Percentiles rank a stretch among this genome's conserved stretches.
phyloP scores from a whole-genome alignment of 2,888 invertebrate species.

The Allolobophora icterica region DNA sequence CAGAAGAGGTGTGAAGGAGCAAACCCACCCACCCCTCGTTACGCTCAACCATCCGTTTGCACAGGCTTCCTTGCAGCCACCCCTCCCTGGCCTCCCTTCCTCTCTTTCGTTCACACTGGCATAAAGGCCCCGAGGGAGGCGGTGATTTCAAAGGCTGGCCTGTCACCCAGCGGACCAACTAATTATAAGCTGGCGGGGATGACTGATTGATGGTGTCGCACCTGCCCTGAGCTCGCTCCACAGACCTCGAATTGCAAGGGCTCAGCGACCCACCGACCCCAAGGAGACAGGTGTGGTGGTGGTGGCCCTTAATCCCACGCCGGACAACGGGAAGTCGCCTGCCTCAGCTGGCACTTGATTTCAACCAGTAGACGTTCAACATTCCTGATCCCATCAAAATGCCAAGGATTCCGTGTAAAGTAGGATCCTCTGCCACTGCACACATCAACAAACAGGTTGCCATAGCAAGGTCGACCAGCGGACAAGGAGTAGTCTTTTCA shows the following conservation, averaged over 20 bases:
- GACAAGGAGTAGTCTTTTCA: too few relatives aligned
- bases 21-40: not conserved
- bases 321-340: not conserved
- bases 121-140: not conserved
- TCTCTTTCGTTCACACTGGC: not conserved
- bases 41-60: not conserved
- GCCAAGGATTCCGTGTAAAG: not conserved
- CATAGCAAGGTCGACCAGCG: too few relatives aligned
- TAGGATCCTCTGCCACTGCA: too few relatives aligned
- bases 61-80: not conserved
- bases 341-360: too few relatives aligned
- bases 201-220: conserved; percentile 13
- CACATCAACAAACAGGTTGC: too few relatives aligned
- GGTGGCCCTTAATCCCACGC: not conserved
- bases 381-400: not conserved
- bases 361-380: not conserved
- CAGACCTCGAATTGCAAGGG: too few relatives aligned
- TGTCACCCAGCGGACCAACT: not conserved
- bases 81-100: not conserved
- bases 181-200: not conserved
- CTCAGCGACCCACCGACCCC: not conserved
- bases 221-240: not conserved
- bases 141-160: conserved; percentile 17
- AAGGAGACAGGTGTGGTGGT: not conserved
- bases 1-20: conserved; percentile 7